Evolutionary conservation across 92 coral and sea anemone species (phyloP).

Genomic region (Anthopleura xanthogrammica): DNA sequence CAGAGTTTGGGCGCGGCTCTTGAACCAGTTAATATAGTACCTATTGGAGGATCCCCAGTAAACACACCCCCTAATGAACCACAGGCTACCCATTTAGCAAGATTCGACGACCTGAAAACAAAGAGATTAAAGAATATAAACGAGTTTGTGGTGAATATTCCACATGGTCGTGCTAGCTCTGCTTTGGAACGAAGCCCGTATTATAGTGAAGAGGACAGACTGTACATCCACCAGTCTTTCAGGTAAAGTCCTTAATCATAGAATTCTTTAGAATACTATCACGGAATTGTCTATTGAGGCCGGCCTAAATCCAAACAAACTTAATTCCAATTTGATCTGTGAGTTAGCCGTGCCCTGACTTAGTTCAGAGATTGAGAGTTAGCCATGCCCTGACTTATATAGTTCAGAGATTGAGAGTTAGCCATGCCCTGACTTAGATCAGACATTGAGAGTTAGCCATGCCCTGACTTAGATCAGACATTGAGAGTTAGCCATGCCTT

Average conservation of each 20-base stretch:
- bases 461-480: no score
- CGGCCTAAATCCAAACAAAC: no score
- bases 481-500: no score
- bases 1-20: slow-evolving; percentile 65
- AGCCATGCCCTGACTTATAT: no score
- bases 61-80: slow-evolving; percentile 46
- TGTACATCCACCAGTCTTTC: slow-evolving; percentile 44
- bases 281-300: not conserved
- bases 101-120: not conserved
- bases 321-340: no score
- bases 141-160: slow-evolving; percentile 47
- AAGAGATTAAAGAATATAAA: not conserved
- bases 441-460: no score
- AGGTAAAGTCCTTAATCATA: slow-evolving; percentile 26
- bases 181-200: slow-evolving; percentile 18
- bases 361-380: no score
- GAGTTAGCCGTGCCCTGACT: no score
- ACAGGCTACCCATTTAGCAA: slow-evolving; percentile 17
- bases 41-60: slow-evolving; percentile 59
- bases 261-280: not conserved
- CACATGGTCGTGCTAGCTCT: slow-evolving; percentile 45
- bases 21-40: slow-evolving; percentile 88
- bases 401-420: no score
- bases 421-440: no score
- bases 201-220: slow-evolving; percentile 21